phyloP scores from a whole-genome alignment of 2,797 vertebrate genomes.

The Hozukius guyotensis region DNA sequence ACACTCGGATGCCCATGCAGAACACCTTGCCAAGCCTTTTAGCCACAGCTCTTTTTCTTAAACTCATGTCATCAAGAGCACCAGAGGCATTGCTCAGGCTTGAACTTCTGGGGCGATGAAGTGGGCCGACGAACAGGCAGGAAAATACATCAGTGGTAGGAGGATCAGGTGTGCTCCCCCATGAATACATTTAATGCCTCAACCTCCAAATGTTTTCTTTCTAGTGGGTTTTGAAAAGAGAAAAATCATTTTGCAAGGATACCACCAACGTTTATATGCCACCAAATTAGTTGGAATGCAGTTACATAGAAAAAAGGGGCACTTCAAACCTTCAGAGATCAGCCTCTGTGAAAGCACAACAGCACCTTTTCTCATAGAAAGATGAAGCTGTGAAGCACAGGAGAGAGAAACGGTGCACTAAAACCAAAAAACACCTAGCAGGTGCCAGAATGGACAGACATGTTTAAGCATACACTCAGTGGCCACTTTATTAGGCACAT shows the following conservation, averaged over 20 bases:
- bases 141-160: conserved; percentile 35
- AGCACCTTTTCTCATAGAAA: neutral
- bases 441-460: neutral
- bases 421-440: neutral
- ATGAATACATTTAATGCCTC: conserved; percentile 37
- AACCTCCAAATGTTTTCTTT: conserved; percentile 29
- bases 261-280: neutral
- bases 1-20: conserved; percentile 82
- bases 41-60: conserved; percentile 73
- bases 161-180: conserved; percentile 27
- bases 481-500: neutral
- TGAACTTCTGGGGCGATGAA: conserved; percentile 45
- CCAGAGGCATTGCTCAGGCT: conserved; percentile 44
- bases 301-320: neutral
- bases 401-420: neutral
- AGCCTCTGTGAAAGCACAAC: neutral
- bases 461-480: too few species aligned
- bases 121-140: conserved; percentile 15
- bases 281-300: conserved; percentile 4
- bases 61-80: conserved; percentile 71
- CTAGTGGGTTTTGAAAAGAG: conserved; percentile 14
- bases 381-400: neutral
- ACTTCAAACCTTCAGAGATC: neutral
- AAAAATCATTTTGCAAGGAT: neutral
- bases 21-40: conserved; percentile 78